phyloP scores from a whole-genome alignment of 2,888 invertebrate species.

The Branchellion lobata region DNA sequence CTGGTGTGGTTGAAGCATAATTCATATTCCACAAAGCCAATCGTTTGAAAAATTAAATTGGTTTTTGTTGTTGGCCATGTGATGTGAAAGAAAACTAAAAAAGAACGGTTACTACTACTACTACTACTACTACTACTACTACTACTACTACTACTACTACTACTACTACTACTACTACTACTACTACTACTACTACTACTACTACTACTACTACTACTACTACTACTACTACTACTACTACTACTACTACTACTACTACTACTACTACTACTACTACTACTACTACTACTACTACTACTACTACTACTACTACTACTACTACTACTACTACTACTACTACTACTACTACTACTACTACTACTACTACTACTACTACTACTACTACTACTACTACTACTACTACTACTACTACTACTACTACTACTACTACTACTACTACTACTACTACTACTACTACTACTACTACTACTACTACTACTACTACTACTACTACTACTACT shows the following conservation, averaged over 20 bases:
- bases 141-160: constrained; percentile 37
- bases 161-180: constrained; percentile 36
- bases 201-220: constrained; percentile 35
- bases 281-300: constrained; percentile 36
- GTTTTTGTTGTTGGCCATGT: no score
- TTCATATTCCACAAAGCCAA: no score
- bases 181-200: constrained; percentile 37
- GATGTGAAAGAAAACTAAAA: no score
- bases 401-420: constrained; percentile 36
- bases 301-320: constrained; percentile 37
- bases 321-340: constrained; percentile 35
- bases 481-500: constrained; percentile 36
- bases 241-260: constrained; percentile 35
- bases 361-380: constrained; percentile 37
- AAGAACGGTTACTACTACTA: constrained; percentile 26
- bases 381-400: constrained; percentile 37
- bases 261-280: constrained; percentile 33
- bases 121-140: constrained; percentile 37
- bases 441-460: constrained; percentile 35
- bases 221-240: constrained; percentile 35
- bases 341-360: constrained; percentile 36
- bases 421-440: constrained; percentile 35
- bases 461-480: constrained; percentile 34
- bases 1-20: no score
- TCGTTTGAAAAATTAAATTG: no score